phyloP scores from a whole-genome alignment of 92 coral and sea anemone species.

The Epizoanthus fatuus region DNA sequence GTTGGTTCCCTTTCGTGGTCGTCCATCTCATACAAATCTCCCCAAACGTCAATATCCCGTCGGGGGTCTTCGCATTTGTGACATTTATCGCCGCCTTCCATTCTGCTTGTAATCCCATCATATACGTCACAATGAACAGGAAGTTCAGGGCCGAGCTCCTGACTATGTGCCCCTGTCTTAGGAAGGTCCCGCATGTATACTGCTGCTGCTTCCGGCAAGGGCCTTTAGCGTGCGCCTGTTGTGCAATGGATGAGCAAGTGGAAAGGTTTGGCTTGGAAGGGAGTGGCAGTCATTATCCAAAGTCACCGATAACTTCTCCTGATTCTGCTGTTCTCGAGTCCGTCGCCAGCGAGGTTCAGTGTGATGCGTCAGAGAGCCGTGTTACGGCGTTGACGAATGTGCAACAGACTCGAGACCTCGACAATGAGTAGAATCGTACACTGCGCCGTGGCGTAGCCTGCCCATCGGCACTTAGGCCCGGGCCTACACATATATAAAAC shows the following conservation, averaged over 20 bases:
- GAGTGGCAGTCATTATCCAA: conserved; percentile 2
- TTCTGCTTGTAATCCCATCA: conserved; percentile 82
- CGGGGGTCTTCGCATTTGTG: conserved; percentile 52
- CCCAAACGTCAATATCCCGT: conserved; percentile 62
- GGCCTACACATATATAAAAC: too few species aligned
- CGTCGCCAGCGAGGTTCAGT: neutral
- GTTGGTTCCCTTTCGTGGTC: conserved; percentile 87
- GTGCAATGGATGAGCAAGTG: conserved; percentile 20
- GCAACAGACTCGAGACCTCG: neutral
- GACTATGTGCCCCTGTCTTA: conserved; percentile 52
- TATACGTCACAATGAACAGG: conserved; percentile 85
- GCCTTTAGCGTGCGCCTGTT: neutral
- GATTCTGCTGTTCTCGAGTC: conserved; percentile 25
- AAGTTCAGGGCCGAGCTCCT: conserved; percentile 79
- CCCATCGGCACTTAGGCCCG: too few species aligned
- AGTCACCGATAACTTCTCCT: conserved; percentile 23
- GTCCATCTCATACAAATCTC: conserved; percentile 74
- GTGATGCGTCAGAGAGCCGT: neutral
- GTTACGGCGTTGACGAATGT: neutral
- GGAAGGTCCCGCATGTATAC: neutral
- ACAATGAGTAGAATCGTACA: too few species aligned
- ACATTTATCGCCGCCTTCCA: conserved; percentile 84
- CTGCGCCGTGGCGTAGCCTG: too few species aligned
- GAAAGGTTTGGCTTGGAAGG: conserved; percentile 8
- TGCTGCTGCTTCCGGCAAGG: conserved; percentile 31